phyloP scores from a whole-genome alignment of 2,888 invertebrate genomes.

The Papilio demoleus region DNA sequence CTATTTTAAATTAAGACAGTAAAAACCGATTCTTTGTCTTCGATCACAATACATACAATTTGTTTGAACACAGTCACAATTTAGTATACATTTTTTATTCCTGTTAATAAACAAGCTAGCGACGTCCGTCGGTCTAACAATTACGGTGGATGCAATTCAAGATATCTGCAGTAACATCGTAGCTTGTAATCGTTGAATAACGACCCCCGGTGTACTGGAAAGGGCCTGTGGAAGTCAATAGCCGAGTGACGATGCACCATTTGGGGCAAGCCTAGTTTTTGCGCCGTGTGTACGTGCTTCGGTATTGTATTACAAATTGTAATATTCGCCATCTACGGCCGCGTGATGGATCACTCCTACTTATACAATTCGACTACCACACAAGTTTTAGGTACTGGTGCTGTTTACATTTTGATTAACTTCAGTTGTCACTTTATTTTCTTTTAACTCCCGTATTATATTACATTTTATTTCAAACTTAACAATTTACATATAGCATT shows the following conservation, averaged over 20 bases:
- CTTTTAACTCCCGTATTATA: neutral
- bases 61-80: constrained; percentile 9
- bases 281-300: constrained; percentile 44
- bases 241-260: constrained; percentile 52
- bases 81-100: constrained; percentile 24
- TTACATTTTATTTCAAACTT: neutral
- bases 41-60: constrained; percentile 19
- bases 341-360: constrained; percentile 48
- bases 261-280: constrained; percentile 68
- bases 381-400: constrained; percentile 25
- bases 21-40: neutral
- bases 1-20: neutral
- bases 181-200: constrained; percentile 43
- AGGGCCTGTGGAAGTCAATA: constrained; percentile 48
- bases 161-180: constrained; percentile 42
- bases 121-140: constrained; percentile 41
- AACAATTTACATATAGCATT: too few relatives aligned
- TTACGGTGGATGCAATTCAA: constrained; percentile 41
- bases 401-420: constrained; percentile 16
- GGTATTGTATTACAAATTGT: constrained; percentile 79
- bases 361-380: constrained; percentile 35
- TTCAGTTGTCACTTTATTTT: neutral
- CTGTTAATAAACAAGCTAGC: constrained; percentile 32
- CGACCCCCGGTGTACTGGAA: constrained; percentile 39
- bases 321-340: constrained; percentile 59